Evolutionary conservation across 1,140 invertebrate species (phyloP).

Genomic region (Brachionus angularis): DNA sequence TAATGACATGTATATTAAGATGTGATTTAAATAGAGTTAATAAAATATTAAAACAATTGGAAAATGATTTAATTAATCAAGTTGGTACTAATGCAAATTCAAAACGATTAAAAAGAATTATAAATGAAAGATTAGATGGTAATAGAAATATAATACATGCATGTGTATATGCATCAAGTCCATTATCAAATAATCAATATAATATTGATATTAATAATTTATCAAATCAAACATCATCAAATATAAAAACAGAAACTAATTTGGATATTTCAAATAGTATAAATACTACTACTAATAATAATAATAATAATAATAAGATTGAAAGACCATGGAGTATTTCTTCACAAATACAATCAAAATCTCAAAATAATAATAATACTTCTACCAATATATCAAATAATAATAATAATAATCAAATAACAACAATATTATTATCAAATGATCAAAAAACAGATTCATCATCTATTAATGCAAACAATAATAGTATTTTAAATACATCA

Average conservation of each 20-base stretch:
- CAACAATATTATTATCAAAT: no score
- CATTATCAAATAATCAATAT: constrained; percentile 60
- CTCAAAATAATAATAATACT: no score
- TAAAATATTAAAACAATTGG: constrained; percentile 65
- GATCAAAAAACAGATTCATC: no score
- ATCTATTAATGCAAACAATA: no score
- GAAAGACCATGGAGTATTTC: constrained; percentile 21
- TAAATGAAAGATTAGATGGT: constrained; percentile 84
- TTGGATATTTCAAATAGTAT: no score
- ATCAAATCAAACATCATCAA: no score
- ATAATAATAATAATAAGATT: no score
- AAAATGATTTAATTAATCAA: constrained; percentile 49
- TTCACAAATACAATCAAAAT: not conserved
- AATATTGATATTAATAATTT: not conserved
- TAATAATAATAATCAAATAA: no score
- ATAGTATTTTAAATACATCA: not conserved
- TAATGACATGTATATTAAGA: constrained; percentile 82
- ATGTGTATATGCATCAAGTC: constrained; percentile 81
- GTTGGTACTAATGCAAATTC: constrained; percentile 57
- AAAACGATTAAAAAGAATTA: constrained; percentile 48
- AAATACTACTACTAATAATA: no score
- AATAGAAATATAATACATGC: constrained; percentile 94
- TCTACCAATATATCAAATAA: no score
- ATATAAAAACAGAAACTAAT: no score
- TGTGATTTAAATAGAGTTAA: constrained; percentile 83